Evolutionary conservation across 1,140 invertebrate genomes (phyloP), one percentile per base, ranked within the genome.

Genomic region (Lepidurus arcticus): DNA sequence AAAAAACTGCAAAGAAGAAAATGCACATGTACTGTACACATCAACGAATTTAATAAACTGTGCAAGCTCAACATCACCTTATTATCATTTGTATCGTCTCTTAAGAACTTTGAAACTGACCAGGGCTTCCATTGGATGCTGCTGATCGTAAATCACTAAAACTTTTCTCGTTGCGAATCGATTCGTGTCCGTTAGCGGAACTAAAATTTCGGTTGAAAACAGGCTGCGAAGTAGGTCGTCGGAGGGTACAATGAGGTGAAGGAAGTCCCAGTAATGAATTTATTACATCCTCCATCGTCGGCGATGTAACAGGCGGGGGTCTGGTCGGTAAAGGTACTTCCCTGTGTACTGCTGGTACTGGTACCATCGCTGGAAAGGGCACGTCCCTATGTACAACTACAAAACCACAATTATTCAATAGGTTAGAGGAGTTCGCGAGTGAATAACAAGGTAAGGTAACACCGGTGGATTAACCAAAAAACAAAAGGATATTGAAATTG

Each of bases 221-320:
- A 75, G 74, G 78, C 42, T 81, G 83, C 78, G 79, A 82, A 77
- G 79, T 79, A 74, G 78, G 81, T 42, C 80, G 82, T 76, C 81
- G 83, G 24, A 79, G 82, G 78, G 26, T 78, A 82, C 82, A 16
- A 53, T 79, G 42, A 83, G 90, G 88, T 80, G 90, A 88, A 74
- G 92, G 91, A 81, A 96, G 89, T 81, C 93, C 94, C 83, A 96
- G 89, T 81, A 97, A 89, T 78, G 93, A 94, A 85, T 96, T 94
- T 84, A 97, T 88, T 77, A 96, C 94, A 88, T 97, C 95, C 87
- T 96, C 94, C 84, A 97, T 88, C 73, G 93, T 95, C 74, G 94
- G 93, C 79, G 92, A 92, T 81, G 90, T 90, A 75, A 92, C 34
- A 11, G 75, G 24, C 77, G 74, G 44, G 16, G 76, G 8, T 42